Evolutionary conservation across 2,113 vertebrate genomes (phyloP).

Genomic region (Zapus hudsonius): DNA sequence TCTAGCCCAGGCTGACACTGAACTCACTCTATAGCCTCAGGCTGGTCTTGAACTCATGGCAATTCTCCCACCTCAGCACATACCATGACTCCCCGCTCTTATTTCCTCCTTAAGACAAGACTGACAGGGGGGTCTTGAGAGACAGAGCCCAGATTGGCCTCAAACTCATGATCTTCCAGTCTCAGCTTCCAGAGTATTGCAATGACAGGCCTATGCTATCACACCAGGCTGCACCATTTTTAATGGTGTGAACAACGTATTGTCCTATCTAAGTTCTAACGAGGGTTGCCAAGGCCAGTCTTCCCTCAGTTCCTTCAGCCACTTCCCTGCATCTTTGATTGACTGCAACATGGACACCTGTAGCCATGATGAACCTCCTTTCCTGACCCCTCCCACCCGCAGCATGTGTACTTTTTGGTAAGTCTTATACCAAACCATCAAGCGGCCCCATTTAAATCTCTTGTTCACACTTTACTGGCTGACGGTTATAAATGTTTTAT

Average conservation of each 20-base stretch:
- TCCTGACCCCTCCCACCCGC: not conserved
- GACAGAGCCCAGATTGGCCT: not conserved
- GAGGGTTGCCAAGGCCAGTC: not conserved
- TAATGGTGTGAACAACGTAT: not conserved
- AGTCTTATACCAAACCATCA: not conserved
- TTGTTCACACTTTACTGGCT: constrained; percentile 84
- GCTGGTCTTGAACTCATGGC: too few species aligned
- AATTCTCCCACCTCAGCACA: too few species aligned
- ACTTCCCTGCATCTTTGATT: not conserved
- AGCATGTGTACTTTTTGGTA: not conserved
- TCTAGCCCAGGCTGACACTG: too few species aligned
- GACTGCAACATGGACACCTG: not conserved
- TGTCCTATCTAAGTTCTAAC: not conserved
- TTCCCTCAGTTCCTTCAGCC: not conserved
- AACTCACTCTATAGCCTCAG: too few species aligned
- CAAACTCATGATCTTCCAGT: not conserved
- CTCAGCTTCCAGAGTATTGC: not conserved
- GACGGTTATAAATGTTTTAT: constrained; percentile 89
- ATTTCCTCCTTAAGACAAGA: not conserved
- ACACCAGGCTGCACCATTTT: not conserved
- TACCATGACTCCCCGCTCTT: too few species aligned
- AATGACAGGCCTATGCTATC: too few species aligned
- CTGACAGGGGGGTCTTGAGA: too few species aligned
- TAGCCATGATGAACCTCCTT: not conserved
- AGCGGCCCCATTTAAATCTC: constrained; percentile 84